phyloP scores from a whole-genome alignment of 1,140 invertebrate genomes.

The Rhagoletis zephyria region DNA sequence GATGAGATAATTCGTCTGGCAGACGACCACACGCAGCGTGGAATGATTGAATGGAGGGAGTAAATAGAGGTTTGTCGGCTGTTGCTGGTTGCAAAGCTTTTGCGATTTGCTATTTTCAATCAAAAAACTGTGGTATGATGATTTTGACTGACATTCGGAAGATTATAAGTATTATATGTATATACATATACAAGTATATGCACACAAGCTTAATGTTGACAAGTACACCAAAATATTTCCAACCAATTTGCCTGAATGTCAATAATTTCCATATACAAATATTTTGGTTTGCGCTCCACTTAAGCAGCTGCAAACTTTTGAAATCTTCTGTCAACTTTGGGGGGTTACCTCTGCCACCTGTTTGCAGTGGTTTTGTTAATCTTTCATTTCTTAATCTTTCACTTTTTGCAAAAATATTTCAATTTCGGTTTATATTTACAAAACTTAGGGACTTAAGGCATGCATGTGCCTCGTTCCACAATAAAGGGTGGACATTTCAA shows the following conservation, averaged over 20 bases:
- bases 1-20: conserved; percentile 58
- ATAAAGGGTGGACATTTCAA: no score
- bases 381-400: no score
- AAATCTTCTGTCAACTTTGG: no score
- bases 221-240: conserved; percentile 30
- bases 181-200: no score
- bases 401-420: no score
- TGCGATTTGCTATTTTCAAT: not conserved
- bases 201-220: not conserved
- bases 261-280: conserved; percentile 41
- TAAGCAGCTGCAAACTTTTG: not conserved
- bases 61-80: no score
- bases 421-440: no score
- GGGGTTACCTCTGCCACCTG: no score
- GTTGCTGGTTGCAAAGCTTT: not conserved
- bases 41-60: not conserved
- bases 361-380: no score
- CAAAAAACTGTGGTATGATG: not conserved
- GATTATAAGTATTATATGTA: not conserved
- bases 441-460: no score
- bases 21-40: conserved; percentile 54
- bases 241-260: conserved; percentile 34
- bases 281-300: conserved; percentile 4
- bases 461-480: no score
- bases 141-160: not conserved